Conservation (phyloP, 2,113 vertebrate species). For the Sialia sialis region DNA sequence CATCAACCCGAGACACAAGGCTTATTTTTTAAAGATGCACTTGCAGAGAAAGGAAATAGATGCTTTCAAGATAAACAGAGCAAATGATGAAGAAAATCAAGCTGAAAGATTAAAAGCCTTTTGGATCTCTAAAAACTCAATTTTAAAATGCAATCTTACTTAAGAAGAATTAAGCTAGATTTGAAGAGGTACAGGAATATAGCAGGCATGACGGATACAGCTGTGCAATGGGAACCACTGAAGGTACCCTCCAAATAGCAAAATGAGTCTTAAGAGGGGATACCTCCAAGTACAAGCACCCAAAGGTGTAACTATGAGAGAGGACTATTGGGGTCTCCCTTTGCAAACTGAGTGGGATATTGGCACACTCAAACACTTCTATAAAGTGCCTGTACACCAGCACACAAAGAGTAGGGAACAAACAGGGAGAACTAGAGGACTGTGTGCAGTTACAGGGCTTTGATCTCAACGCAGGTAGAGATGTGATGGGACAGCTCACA, state of each 20-base stretch:
- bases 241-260: background rate
- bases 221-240: background rate
- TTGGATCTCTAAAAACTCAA: background rate
- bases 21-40: background rate
- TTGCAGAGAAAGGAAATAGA: background rate
- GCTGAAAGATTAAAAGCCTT: background rate
- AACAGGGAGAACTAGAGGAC: background rate
- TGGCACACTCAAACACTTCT: no score
- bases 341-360: no score
- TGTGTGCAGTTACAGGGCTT: background rate
- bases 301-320: background rate
- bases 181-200: background rate
- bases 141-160: background rate
- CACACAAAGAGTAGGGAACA: background rate
- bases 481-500: background rate
- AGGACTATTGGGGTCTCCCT: background rate
- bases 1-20: no score
- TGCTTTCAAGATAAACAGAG: background rate
- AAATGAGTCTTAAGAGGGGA: background rate
- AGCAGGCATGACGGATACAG: rapidly evolving
- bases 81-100: background rate
- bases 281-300: background rate
- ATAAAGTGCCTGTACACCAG: background rate
- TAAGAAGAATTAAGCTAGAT: background rate
- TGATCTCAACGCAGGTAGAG: background rate